Conservation (phyloP, 2,113 vertebrate genomes). For the Protomyctophum bolini region DNA sequence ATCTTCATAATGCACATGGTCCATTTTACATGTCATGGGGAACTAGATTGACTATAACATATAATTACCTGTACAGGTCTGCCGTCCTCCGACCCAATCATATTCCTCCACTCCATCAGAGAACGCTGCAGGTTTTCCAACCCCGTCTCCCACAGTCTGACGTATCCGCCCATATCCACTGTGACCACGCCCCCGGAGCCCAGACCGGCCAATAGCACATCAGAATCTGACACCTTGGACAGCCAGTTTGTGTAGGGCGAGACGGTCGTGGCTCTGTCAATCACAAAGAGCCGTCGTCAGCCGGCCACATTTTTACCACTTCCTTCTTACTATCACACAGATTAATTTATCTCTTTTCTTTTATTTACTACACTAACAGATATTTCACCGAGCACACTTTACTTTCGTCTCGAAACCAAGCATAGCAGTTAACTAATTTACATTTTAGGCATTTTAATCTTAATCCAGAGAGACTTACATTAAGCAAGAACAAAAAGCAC, state of each 20-base stretch:
- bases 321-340: too few relatives aligned
- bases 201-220: conserved; percentile 84
- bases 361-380: too few relatives aligned
- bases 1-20: background rate
- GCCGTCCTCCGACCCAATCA: conserved; percentile 90
- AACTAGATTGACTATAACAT: background rate
- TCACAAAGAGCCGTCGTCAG: background rate
- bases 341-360: too few relatives aligned
- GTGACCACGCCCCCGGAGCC: conserved; percentile 84
- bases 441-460: too few relatives aligned
- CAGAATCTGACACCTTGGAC: conserved; percentile 87
- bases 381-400: too few relatives aligned
- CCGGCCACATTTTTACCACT: too few relatives aligned
- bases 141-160: conserved; percentile 94
- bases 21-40: background rate
- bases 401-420: too few relatives aligned
- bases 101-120: conserved; percentile 92
- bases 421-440: too few relatives aligned
- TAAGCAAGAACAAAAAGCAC: too few relatives aligned
- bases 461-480: too few relatives aligned
- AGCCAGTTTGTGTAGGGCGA: conserved; percentile 93
- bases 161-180: conserved; percentile 89
- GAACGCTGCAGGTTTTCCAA: conserved; percentile 87
- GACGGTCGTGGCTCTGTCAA: conserved; percentile 80
- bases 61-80: conserved; percentile 88